Base-by-base conservation (phyloP, 1,140 invertebrate genomes). In the honey bee (Apis mellifera) region DNA sequence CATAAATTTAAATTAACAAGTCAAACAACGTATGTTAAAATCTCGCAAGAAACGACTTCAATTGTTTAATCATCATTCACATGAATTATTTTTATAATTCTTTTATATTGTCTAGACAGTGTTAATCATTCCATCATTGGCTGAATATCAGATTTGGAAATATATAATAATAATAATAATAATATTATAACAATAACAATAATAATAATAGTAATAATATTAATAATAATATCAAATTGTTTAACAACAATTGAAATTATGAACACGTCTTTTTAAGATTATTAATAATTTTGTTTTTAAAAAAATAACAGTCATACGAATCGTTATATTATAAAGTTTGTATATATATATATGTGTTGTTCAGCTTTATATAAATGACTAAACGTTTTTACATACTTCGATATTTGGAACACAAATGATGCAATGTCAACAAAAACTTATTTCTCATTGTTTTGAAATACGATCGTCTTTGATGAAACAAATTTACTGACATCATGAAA, bases 1-100 rank as follows among this genome's bases (percentile, higher is more conserved):
- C 59, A 62, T 48, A 62, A 85, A 83, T 79, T 87, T 77, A 79
- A 23, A 81, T 85, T 83, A 84, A 81, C 54, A 42, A 78, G 69
- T 52, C 23, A 15, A 62, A 17, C 78, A 78, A 86, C 79, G 70
- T 73, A 68, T 74, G 84, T 84, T 76, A 68, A 74, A 84, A 55
- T 83, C 62, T 86, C 54, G 26, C 55, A 48, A 17, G 42, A 48
- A 55, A 62, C 65, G 48, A 13, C 32, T 3, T 57, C 42, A 15
- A 78, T 74, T 76, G 70, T 76, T 26, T 54, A 48, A 52, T 66
- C 71, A 21, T 79, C 50, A 15, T 12, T 7, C n/a, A n/a, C 9
- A 26, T 23, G 26, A 85, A 78, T 62, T 59, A 62, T n/a, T 54
- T 11, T n/a, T 17, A 19, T 11, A 19, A 68, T 26, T 65, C 62